phyloP scores from a whole-genome alignment of 2,888 invertebrate genomes.

The Anodontia alba region DNA sequence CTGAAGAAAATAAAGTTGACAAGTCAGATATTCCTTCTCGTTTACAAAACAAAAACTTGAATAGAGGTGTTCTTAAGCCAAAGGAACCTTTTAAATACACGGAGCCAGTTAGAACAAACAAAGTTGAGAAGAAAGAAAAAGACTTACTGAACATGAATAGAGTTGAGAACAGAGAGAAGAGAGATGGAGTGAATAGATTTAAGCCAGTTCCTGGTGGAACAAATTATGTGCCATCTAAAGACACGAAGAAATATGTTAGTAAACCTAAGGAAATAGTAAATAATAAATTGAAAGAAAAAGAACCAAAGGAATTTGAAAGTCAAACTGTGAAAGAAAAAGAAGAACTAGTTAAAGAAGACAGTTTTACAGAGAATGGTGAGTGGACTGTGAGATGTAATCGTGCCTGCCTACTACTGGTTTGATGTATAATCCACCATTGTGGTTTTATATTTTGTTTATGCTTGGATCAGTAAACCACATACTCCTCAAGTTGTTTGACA shows the following conservation, averaged over 20 bases:
- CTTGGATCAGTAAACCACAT: no score
- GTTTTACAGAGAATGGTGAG: background rate
- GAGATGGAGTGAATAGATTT: background rate
- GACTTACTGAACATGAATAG: background rate
- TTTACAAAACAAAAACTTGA: background rate
- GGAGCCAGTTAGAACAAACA: background rate
- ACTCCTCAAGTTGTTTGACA: no score
- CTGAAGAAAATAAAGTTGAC: background rate
- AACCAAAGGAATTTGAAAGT: background rate
- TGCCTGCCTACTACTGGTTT: no score
- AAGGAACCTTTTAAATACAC: background rate
- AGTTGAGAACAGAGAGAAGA: background rate
- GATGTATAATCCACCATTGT: no score
- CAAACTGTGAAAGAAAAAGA: background rate
- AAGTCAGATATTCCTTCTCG: background rate
- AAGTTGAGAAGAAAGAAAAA: background rate
- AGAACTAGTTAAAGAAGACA: background rate
- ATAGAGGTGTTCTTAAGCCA: slow-evolving; percentile 9
- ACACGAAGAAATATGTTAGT: background rate
- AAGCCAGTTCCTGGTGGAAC: slow-evolving; percentile 10
- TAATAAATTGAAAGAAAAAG: background rate
- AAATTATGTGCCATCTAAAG: slow-evolving; percentile 16
- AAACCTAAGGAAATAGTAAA: background rate
- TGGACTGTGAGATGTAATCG: background rate
- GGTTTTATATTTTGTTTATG: no score